Conservation (phyloP, 2,797 vertebrate genomes). For the Chaunax sp. region DNA sequence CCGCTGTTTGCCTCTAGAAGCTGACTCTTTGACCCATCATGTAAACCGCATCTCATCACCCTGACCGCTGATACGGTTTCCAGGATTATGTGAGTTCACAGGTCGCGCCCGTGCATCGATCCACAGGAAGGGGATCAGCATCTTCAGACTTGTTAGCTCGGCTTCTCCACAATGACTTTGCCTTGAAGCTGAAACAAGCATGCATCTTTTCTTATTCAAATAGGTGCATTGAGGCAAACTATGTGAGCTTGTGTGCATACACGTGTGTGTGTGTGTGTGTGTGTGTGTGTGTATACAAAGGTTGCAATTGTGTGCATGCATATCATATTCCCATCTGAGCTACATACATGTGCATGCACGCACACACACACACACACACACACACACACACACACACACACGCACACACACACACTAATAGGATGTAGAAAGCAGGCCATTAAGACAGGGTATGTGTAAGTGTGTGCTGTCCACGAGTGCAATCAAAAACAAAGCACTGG, state of each 20-base stretch:
- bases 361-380: slow-evolving; percentile 12
- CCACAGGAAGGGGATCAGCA: slow-evolving; percentile 38
- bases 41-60: slow-evolving; percentile 39
- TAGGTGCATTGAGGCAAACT: slow-evolving; percentile 47
- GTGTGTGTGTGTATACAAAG: neutral
- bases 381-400: slow-evolving; percentile 13
- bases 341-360: neutral
- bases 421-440: slow-evolving; percentile 56
- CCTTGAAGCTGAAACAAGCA: slow-evolving; percentile 58
- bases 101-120: slow-evolving; percentile 42
- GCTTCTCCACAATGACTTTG: slow-evolving; percentile 39
- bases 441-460: slow-evolving; percentile 64
- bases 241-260: slow-evolving; percentile 11
- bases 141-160: slow-evolving; percentile 33
- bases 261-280: slow-evolving; percentile 7
- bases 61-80: slow-evolving; percentile 30
- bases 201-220: slow-evolving; percentile 74
- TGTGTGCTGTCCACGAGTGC: slow-evolving; percentile 70
- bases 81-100: slow-evolving; percentile 46
- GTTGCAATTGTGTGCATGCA: slow-evolving; percentile 5
- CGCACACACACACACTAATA: slow-evolving; percentile 46
- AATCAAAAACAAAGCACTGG: slow-evolving; percentile 81
- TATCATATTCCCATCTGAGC: slow-evolving; percentile 12
- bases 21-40: slow-evolving; percentile 22
- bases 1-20: slow-evolving; percentile 15